Conservation (phyloP, 1,140 invertebrate species). For the Sarcophaga peregrina region DNA sequence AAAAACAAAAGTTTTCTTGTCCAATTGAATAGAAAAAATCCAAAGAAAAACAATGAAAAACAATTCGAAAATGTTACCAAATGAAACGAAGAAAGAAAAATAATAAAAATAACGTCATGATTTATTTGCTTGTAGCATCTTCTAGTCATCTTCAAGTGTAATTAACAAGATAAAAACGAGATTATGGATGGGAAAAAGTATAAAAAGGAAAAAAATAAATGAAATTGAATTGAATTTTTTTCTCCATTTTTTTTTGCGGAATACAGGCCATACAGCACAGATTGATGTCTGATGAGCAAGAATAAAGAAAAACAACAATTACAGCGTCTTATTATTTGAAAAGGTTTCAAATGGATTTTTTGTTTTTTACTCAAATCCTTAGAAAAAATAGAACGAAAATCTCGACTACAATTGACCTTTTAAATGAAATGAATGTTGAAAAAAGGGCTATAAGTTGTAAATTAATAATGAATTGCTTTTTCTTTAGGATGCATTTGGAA, state of each 20-base stretch:
- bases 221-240: slow-evolving; percentile 21
- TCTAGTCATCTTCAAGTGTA: slow-evolving; percentile 4
- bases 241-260: too few relatives aligned
- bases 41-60: neutral
- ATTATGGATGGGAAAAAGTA: slow-evolving; percentile 11
- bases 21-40: too few relatives aligned
- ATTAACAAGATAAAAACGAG: slow-evolving; percentile 33
- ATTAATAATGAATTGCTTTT: neutral
- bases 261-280: neutral
- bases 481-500: too few relatives aligned
- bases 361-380: neutral
- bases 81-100: neutral
- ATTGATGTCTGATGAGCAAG: neutral
- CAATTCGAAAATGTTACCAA: neutral
- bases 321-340: neutral
- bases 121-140: slow-evolving; percentile 26
- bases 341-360: neutral
- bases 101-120: neutral
- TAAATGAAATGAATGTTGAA: neutral
- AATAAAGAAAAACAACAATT: neutral
- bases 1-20: too few relatives aligned
- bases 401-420: neutral
- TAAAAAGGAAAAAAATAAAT: neutral
- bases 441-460: neutral
- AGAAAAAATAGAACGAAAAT: neutral